Conservation (phyloP, 1,140 invertebrate genomes). For the Drosophila arizonae region DNA sequence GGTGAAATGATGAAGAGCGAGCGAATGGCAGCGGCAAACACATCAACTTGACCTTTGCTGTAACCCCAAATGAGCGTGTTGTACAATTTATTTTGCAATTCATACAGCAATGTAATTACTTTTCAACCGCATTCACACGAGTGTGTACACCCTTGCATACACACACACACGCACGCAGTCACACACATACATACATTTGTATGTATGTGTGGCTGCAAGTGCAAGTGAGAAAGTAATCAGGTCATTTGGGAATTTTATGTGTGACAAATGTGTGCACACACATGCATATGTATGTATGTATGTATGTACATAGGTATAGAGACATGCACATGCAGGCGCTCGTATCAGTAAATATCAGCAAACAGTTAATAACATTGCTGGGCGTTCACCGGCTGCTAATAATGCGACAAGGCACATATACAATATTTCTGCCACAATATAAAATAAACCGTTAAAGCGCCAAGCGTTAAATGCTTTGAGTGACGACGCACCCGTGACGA, state of each 20-base stretch:
- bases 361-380: constrained; percentile 38
- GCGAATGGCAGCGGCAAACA: neutral
- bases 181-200: neutral
- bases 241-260: constrained; percentile 33
- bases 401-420: constrained; percentile 38
- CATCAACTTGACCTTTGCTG: constrained; percentile 38
- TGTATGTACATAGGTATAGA: neutral
- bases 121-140: constrained; percentile 20
- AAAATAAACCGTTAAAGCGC: constrained; percentile 44
- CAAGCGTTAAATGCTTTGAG: constrained; percentile 43
- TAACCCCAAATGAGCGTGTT: constrained; percentile 4
- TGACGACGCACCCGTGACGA: constrained; percentile 45
- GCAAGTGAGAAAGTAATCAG: constrained; percentile 34
- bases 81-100: constrained; percentile 30
- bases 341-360: constrained; percentile 18
- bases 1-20: neutral
- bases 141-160: neutral
- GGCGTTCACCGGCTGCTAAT: constrained; percentile 36
- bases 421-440: constrained; percentile 36
- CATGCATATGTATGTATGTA: neutral
- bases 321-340: neutral
- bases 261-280: constrained; percentile 8
- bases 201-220: neutral
- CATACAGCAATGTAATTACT: constrained; percentile 36
- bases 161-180: neutral